A percentile compares a stretch with the other conserved stretches of the same genome.
Conservation (phyloP, 1,140 invertebrate genomes). For the Cherax destructor region DNA sequence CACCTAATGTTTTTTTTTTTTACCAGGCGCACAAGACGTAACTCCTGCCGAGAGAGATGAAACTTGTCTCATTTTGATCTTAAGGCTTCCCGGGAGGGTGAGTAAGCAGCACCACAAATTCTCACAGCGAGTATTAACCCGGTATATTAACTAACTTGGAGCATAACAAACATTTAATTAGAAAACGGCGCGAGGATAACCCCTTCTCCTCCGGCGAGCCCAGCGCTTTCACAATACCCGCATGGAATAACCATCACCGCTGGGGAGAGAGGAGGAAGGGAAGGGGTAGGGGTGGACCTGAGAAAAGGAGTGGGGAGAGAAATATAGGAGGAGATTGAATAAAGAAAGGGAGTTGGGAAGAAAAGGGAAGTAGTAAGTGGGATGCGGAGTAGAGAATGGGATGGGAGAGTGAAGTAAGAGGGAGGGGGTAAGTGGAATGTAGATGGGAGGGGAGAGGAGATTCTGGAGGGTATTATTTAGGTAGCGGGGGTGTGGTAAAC, state of each 20-base stretch:
- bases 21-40: not conserved
- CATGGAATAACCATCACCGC: too few species aligned
- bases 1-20: too few species aligned
- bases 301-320: too few species aligned
- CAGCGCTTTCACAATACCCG: not conserved
- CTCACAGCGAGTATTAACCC: not conserved
- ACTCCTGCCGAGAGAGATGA: not conserved
- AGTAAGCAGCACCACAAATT: not conserved
- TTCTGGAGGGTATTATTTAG: too few species aligned
- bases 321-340: too few species aligned
- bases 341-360: too few species aligned
- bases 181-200: not conserved
- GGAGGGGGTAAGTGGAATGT: too few species aligned
- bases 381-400: too few species aligned
- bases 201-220: not conserved
- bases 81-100: not conserved
- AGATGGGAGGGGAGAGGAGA: too few species aligned
- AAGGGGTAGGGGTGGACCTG: not conserved
- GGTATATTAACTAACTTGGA: not conserved
- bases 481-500: too few species aligned
- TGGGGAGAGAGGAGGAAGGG: not conserved
- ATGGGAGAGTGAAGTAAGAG: too few species aligned
- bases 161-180: constrained; percentile 3
- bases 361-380: too few species aligned
- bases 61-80: constrained; percentile 1